Evolutionary conservation across 2,113 vertebrate species (phyloP).

Genomic region (Thymallus thymallus): DNA sequence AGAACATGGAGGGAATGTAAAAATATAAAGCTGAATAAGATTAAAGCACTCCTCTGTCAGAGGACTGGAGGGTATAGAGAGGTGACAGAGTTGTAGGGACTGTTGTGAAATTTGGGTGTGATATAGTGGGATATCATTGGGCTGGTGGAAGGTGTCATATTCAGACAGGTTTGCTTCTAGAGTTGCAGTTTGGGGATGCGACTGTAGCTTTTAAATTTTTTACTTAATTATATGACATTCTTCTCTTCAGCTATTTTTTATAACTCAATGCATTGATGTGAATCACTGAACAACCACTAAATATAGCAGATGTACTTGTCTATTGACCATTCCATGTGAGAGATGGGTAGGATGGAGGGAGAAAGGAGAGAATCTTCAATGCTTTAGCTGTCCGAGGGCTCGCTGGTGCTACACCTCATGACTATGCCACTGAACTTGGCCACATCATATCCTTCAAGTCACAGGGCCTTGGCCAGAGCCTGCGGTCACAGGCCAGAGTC

Average conservation of each 20-base stretch:
- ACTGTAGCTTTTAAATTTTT: constrained; percentile 26
- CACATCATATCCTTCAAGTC: not conserved
- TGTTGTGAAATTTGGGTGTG: constrained; percentile 12
- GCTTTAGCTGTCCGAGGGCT: not conserved
- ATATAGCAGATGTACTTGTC: constrained; percentile 9
- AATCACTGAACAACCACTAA: constrained; percentile 19
- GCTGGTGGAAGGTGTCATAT: not conserved
- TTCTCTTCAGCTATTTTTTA: constrained; percentile 10
- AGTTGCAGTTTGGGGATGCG: constrained; percentile 5
- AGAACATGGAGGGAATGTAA: constrained; percentile 24
- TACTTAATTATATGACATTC: constrained; percentile 34
- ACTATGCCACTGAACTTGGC: not conserved
- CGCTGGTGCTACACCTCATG: not conserved
- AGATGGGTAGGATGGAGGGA: not conserved
- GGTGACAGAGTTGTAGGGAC: not conserved
- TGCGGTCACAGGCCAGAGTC: not conserved
- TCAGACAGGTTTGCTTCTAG: constrained; percentile 36
- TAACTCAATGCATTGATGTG: constrained; percentile 16
- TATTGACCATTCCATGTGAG: constrained; percentile 11
- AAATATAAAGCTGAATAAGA: constrained; percentile 14
- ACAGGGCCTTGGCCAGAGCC: not conserved
- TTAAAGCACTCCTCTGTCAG: constrained; percentile 13
- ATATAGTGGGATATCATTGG: constrained; percentile 17
- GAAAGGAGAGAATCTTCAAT: not conserved
- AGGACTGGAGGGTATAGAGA: too few relatives aligned